Percentiles rank a stretch among this genome's conserved stretches.
Evolutionary conservation across 2,113 vertebrate genomes (phyloP).

Genomic region (Coptodon bakossiorum): DNA sequence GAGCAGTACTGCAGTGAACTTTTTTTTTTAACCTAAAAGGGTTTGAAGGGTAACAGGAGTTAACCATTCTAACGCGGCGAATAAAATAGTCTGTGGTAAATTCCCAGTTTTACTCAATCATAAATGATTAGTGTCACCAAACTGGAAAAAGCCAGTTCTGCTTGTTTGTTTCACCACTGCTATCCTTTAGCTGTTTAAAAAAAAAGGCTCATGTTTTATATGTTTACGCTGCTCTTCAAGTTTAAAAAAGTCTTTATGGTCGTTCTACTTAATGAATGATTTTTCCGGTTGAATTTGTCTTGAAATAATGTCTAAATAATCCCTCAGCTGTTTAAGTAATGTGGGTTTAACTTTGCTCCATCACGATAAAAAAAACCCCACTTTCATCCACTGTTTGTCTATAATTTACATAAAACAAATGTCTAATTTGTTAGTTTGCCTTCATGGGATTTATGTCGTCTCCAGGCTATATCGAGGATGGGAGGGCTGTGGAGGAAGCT

Average conservation of each 20-base stretch:
- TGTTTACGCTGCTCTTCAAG: not conserved
- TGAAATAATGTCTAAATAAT: not conserved
- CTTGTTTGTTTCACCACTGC: not conserved
- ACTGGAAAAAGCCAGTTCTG: not conserved
- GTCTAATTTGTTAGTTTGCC: constrained; percentile 15
- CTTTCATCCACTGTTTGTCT: not conserved
- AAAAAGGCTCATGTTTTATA: not conserved
- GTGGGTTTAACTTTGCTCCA: not conserved
- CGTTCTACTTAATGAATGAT: not conserved
- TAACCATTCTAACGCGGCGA: not conserved
- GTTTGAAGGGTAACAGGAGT: not conserved
- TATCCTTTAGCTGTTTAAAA: not conserved
- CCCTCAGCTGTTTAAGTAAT: not conserved
- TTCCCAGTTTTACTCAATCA: not conserved
- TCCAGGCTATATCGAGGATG: constrained; percentile 84
- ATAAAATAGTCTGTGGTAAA: not conserved
- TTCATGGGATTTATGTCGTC: constrained; percentile 14
- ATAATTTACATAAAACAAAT: constrained; percentile 5
- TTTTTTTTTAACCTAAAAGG: not conserved
- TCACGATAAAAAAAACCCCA: fast-evolving
- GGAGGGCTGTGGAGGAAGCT: constrained; percentile 85
- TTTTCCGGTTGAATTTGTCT: not conserved
- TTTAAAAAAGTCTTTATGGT: not conserved
- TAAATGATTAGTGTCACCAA: not conserved
- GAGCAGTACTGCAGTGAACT: not conserved